These are phyloP conservation scores for Perca schrenkii DNA, from an alignment of 2,113 vertebrate species.

Conservation along the genomic window DNA sequence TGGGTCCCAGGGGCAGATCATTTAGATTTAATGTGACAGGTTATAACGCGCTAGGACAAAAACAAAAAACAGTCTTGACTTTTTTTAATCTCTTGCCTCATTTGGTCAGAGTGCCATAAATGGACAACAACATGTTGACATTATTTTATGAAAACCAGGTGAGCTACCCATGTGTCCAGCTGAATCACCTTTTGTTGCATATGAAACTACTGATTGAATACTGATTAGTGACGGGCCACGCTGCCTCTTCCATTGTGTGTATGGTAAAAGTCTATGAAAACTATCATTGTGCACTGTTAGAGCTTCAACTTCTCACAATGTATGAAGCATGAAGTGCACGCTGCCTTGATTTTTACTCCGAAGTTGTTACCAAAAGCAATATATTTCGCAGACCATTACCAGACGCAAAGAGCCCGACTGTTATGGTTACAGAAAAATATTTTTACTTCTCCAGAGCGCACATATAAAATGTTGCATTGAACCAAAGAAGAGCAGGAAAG, in stretches of 20 bases:
- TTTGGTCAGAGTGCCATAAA: constrained; percentile 45
- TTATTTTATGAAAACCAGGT: constrained; percentile 3
- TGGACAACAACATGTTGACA: constrained; percentile 33
- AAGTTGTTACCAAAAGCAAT: constrained; percentile 57
- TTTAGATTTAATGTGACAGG: constrained; percentile 61
- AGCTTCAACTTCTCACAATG: constrained; percentile 20
- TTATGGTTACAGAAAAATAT: constrained; percentile 77
- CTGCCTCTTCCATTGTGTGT: background rate
- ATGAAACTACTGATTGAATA: constrained; percentile 22
- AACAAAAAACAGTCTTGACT: constrained; percentile 28
- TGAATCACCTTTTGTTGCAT: constrained; percentile 11
- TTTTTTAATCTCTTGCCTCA: constrained; percentile 21
- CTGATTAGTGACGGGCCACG: background rate
- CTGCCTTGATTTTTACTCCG: constrained; percentile 30
- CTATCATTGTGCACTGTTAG: background rate
- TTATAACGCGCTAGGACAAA: constrained; percentile 33
- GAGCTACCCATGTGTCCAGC: no score
- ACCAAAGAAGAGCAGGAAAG: constrained; percentile 57
- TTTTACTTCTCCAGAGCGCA: constrained; percentile 60
- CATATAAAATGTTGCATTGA: constrained; percentile 64
- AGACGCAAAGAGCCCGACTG: constrained; percentile 59
- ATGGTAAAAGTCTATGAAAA: constrained; percentile 2
- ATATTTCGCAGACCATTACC: constrained; percentile 63
- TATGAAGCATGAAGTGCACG: constrained; percentile 14
- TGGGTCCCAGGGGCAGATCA: constrained; percentile 46